A percentile compares a stretch with the other conserved stretches of the same genome.
These are phyloP conservation scores for Pterocles orientalis DNA, from an alignment of 2,113 vertebrate genomes.

Conservation along the genomic window DNA sequence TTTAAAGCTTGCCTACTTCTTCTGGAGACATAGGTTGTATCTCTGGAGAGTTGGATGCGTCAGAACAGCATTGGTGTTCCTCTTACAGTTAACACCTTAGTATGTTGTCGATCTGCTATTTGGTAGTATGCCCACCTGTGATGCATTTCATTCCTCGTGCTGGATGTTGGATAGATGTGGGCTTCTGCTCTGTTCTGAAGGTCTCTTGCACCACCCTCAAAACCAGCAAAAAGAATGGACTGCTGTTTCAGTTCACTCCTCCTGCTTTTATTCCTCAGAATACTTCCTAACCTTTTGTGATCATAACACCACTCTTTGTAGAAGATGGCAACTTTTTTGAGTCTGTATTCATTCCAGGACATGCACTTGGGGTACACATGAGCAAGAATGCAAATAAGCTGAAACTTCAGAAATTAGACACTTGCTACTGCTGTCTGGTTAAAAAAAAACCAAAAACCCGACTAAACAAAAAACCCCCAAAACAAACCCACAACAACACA, in stretches of 20 bases:
- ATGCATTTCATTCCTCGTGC: background rate
- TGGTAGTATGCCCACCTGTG: background rate
- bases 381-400: background rate
- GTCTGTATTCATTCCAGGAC: background rate
- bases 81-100: background rate
- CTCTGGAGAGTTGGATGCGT: background rate
- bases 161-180: background rate
- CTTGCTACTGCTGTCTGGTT: background rate
- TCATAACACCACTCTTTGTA: background rate
- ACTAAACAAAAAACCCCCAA: accelerated
- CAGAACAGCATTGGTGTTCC: background rate
- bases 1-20: background rate
- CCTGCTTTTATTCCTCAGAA: background rate
- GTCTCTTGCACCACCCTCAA: background rate
- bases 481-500: background rate
- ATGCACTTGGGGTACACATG: background rate
- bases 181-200: background rate
- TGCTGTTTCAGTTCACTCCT: background rate
- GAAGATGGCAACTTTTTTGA: background rate
- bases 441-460: too few relatives aligned
- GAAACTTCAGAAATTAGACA: background rate
- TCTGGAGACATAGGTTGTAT: background rate
- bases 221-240: background rate
- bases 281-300: background rate
- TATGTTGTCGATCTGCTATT: background rate